Evolutionary conservation across 2,113 vertebrate species (phyloP).

Genomic region (Erythrolamprus reginae): DNA sequence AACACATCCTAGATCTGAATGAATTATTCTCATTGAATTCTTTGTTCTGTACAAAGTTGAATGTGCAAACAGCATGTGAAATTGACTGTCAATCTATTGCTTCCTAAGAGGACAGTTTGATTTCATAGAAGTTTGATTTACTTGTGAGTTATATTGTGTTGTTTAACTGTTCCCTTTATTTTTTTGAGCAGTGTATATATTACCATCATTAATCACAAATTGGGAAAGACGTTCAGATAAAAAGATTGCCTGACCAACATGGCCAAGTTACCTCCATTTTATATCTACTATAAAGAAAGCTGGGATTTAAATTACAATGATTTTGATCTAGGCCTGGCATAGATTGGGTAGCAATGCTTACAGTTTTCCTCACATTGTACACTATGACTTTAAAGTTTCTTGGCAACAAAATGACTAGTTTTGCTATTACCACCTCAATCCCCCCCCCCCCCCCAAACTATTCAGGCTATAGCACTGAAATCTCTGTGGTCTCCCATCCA

Average conservation of each 20-base stretch:
- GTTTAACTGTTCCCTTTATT: no score
- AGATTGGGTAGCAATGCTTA: neutral
- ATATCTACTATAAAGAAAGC: neutral
- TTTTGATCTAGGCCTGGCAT: neutral
- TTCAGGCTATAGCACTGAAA: neutral
- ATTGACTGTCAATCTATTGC: no score
- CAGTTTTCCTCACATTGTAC: neutral
- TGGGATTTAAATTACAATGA: neutral
- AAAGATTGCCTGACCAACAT: neutral
- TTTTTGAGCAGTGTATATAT: no score
- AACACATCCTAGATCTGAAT: no score
- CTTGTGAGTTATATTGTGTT: no score
- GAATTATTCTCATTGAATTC: no score
- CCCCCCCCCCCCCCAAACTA: no score
- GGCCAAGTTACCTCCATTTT: neutral
- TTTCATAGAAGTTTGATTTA: no score
- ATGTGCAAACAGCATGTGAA: no score
- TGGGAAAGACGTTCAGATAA: neutral
- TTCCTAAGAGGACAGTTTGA: no score
- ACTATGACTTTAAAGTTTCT: neutral
- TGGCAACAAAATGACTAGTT: neutral
- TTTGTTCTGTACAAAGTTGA: no score
- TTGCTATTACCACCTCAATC: neutral
- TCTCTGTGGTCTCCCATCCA: neutral
- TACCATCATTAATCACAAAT: neutral